Percentiles rank a stretch among this genome's conserved stretches.
Conservation (phyloP, 2,888 invertebrate species). For the Allygus modestus region DNA sequence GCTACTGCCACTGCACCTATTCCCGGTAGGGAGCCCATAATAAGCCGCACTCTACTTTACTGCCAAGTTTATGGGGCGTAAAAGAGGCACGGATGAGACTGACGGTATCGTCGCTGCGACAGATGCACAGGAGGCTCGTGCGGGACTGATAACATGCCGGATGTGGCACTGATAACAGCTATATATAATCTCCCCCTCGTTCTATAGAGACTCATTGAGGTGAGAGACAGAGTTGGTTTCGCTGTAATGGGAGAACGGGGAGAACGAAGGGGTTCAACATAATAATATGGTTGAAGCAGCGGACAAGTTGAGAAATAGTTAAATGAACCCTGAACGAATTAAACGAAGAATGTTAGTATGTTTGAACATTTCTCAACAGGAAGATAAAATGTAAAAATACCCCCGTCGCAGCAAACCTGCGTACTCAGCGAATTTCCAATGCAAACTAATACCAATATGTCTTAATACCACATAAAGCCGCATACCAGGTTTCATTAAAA, state of each 20-base stretch:
- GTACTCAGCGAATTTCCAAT: too few species aligned
- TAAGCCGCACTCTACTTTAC: slow-evolving; percentile 40
- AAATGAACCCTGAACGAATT: too few species aligned
- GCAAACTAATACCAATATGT: too few species aligned
- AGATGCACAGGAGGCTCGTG: neutral
- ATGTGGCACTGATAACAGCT: slow-evolving; percentile 15
- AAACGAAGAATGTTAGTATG: too few species aligned
- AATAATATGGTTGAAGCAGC: too few species aligned
- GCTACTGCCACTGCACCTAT: slow-evolving; percentile 20
- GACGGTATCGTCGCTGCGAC: neutral
- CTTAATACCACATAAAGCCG: too few species aligned
- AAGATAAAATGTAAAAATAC: too few species aligned
- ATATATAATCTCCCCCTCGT: neutral
- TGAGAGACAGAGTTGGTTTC: neutral
- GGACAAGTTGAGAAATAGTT: too few species aligned
- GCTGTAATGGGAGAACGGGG: neutral
- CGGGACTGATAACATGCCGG: slow-evolving; percentile 1
- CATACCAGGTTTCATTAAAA: too few species aligned
- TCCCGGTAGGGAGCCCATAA: slow-evolving; percentile 31
- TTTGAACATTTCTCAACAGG: too few species aligned
- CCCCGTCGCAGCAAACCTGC: too few species aligned
- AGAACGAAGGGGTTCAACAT: too few species aligned
- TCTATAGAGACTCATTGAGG: neutral
- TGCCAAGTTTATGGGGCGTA: slow-evolving; percentile 27
- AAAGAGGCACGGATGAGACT: slow-evolving; percentile 2